Base-by-base conservation (phyloP, 2,888 invertebrate genomes). In the Rhingia rostrata region DNA sequence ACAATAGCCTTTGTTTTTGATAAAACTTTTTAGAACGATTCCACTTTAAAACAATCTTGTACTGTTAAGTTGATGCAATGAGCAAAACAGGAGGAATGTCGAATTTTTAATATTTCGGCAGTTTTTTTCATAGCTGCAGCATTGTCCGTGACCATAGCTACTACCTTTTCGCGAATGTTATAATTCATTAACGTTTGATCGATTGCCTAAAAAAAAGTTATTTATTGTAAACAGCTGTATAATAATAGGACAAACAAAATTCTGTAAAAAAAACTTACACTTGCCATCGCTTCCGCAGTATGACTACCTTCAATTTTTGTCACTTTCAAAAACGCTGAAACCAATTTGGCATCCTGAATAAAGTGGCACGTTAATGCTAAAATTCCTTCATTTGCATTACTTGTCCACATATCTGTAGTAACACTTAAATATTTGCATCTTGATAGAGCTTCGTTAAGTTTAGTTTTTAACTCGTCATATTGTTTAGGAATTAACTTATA, bases 241-340 rank as follows among this genome's bases (percentile, higher is more conserved):
- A n/a, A n/a, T n/a, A n/a, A n/a, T n/a, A n/a, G n/a, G n/a, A n/a
- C n/a, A n/a, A n/a, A n/a, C n/a, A n/a, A n/a, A n/a, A n/a, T n/a
- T n/a, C n/a, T n/a, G n/a, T n/a, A n/a, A n/a, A n/a, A n/a, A n/a
- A n/a, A n/a, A n/a, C n/a, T n/a, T n/a, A n/a, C n/a, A n/a, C n/a
- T n/a, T n/a, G n/a, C n/a, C n/a, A n/a, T n/a, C n/a, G n/a, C n/a
- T n/a, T n/a, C n/a, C n/a, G n/a, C n/a, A n/a, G n/a, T 32, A 47
- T 63, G 43, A 63, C 6, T 64, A 4, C 64, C 41, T 39, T 64
- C 10, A 51, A 64, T 51, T 64, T 64, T 51, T 32, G 49, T 32
- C 39, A 63, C 63, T 4, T 63, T 64, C 30, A 49, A 49, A 47
- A 49, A 49, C 51, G 5, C 32, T 32, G 3, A 51, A 51, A 51